These are phyloP conservation scores for Oncorhynchus tshawytscha DNA, from an alignment of 2,113 vertebrate species.

Conservation along the genomic window DNA sequence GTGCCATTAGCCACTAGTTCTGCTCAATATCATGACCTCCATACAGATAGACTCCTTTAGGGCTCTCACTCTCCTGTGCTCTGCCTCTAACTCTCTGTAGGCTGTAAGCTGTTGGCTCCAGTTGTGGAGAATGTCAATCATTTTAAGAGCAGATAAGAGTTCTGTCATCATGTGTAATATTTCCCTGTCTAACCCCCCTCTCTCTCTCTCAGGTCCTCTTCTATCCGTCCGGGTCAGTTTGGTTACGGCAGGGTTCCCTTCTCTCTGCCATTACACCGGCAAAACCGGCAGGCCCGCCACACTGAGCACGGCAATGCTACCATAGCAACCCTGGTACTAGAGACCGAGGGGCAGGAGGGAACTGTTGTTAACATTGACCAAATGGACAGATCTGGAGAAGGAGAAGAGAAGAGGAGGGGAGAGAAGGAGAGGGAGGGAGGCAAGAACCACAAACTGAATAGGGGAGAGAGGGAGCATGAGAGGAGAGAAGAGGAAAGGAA, in stretches of 20 bases:
- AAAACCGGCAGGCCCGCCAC: conserved; percentile 68
- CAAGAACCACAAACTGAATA: too few relatives aligned
- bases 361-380: neutral
- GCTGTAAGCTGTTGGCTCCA: neutral
- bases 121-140: neutral
- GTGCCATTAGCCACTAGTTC: conserved; percentile 41
- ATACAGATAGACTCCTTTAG: neutral
- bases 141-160: neutral
- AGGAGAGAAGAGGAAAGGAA: neutral
- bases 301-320: conserved; percentile 52
- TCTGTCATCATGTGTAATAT: neutral
- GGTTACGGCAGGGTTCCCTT: conserved; percentile 88
- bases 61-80: neutral
- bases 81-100: neutral
- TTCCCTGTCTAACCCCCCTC: neutral
- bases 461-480: neutral
- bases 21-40: conserved; percentile 31
- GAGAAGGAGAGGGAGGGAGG: conserved; percentile 10
- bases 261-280: conserved; percentile 80
- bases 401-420: conserved; percentile 11
- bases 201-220: conserved; percentile 60
- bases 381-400: neutral
- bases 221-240: conserved; percentile 86
- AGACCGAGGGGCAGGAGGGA: too few relatives aligned
- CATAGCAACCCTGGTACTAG: neutral